Evolutionary conservation across 2,888 invertebrate genomes (phyloP).

Genomic region (Lasioglossum morio): DNA sequence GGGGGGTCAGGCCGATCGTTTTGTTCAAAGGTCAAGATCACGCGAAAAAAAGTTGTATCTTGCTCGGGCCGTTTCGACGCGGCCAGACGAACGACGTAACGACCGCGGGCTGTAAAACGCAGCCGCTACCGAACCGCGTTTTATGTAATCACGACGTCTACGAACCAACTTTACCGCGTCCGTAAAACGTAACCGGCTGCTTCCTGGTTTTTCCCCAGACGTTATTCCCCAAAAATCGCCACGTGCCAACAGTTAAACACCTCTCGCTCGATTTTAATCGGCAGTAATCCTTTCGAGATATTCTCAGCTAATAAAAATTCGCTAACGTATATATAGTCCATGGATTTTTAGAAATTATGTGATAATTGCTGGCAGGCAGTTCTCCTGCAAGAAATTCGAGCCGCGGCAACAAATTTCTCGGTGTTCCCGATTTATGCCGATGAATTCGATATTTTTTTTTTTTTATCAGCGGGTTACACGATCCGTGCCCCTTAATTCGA

Average conservation of each 20-base stretch:
- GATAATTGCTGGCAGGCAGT: neutral
- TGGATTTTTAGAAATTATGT: neutral
- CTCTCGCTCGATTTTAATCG: constrained; percentile 15
- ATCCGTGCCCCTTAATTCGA: neutral
- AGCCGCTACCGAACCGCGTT: constrained; percentile 19
- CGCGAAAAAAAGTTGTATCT: constrained; percentile 36
- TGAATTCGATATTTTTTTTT: neutral
- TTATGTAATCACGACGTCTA: constrained; percentile 22
- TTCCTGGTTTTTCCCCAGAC: no score
- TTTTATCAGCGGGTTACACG: neutral
- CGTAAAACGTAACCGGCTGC: constrained; percentile 16
- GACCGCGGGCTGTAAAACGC: constrained; percentile 31
- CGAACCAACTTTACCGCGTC: constrained; percentile 27
- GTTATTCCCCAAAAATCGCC: neutral
- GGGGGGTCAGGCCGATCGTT: constrained; percentile 32
- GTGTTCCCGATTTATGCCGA: neutral
- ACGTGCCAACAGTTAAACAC: neutral
- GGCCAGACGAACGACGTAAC: constrained; percentile 34
- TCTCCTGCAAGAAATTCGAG: neutral
- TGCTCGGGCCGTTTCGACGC: constrained; percentile 24
- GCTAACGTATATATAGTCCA: neutral
- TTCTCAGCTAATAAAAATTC: constrained; percentile 3
- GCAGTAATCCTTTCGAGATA: neutral
- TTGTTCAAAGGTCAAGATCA: constrained; percentile 63
- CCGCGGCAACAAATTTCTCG: neutral